phyloP scores from a whole-genome alignment of 1,140 invertebrate species.

The Glomeris maerens region DNA sequence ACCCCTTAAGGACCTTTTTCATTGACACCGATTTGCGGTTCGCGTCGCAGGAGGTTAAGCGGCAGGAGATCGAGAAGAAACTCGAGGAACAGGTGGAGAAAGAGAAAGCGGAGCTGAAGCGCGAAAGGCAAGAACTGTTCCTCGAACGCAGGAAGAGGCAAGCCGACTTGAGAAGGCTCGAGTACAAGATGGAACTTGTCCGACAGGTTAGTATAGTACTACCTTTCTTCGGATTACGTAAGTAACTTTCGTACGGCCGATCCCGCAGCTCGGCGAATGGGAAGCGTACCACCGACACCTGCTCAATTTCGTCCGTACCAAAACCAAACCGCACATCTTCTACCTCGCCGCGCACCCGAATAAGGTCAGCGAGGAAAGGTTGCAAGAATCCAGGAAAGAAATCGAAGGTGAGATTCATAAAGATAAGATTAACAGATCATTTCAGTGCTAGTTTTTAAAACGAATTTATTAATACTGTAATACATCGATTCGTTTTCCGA shows the following conservation, averaged over 20 bases:
- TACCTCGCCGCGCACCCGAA: conserved; percentile 64
- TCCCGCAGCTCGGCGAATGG: conserved; percentile 57
- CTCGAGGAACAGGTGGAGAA: conserved; percentile 76
- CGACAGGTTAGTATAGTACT: conserved; percentile 47
- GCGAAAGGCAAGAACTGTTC: conserved; percentile 72
- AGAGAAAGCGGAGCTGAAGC: conserved; percentile 70
- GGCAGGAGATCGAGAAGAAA: conserved; percentile 79
- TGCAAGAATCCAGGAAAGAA: conserved; percentile 40
- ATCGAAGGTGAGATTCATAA: conserved; percentile 21
- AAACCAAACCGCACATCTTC: conserved; percentile 69
- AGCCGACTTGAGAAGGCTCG: conserved; percentile 71
- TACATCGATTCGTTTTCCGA: conserved; percentile 12
- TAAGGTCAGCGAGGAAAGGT: conserved; percentile 38
- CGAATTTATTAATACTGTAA: too few species aligned
- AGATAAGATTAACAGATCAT: conserved; percentile 13
- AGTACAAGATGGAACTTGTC: conserved; percentile 75
- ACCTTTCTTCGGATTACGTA: conserved; percentile 2
- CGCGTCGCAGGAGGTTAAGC: conserved; percentile 50
- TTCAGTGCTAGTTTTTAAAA: conserved; percentile 6
- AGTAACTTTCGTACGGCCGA: neutral
- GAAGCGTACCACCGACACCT: conserved; percentile 60
- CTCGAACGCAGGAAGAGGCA: conserved; percentile 70
- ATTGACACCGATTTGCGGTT: neutral
- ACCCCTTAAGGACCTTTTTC: neutral
- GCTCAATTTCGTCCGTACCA: conserved; percentile 72